Conservation (phyloP, 2,113 vertebrate species). For the Ahaetulla prasina region DNA sequence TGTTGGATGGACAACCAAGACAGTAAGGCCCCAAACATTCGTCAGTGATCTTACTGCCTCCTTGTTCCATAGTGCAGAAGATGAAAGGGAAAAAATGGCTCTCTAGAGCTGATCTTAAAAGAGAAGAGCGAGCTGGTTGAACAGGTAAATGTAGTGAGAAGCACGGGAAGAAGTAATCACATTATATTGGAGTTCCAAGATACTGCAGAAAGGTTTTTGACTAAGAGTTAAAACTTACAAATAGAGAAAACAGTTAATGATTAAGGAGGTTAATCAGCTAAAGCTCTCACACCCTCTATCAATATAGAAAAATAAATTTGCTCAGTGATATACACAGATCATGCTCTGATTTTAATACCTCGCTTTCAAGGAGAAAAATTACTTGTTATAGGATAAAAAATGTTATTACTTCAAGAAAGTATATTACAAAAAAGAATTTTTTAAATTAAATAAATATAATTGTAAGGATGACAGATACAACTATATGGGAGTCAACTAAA, state of each 20-base stretch:
- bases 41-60: background rate
- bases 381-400: background rate
- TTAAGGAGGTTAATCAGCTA: background rate
- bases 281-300: background rate
- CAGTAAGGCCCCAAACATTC: background rate
- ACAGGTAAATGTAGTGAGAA: background rate
- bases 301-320: background rate
- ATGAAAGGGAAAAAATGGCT: background rate
- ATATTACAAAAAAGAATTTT: background rate
- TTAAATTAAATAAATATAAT: background rate
- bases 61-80: background rate
- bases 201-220: background rate
- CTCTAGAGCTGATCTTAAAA: background rate
- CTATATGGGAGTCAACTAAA: background rate
- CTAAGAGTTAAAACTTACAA: background rate
- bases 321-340: background rate
- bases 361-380: background rate
- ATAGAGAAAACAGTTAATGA: background rate
- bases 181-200: background rate
- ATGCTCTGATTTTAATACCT: background rate
- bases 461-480: background rate
- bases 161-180: background rate
- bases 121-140: background rate
- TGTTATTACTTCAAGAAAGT: background rate
- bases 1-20: background rate